Percentiles rank a stretch among this genome's conserved stretches.
Conservation (phyloP, 2,888 invertebrate species). For the Melanophora roralis region DNA sequence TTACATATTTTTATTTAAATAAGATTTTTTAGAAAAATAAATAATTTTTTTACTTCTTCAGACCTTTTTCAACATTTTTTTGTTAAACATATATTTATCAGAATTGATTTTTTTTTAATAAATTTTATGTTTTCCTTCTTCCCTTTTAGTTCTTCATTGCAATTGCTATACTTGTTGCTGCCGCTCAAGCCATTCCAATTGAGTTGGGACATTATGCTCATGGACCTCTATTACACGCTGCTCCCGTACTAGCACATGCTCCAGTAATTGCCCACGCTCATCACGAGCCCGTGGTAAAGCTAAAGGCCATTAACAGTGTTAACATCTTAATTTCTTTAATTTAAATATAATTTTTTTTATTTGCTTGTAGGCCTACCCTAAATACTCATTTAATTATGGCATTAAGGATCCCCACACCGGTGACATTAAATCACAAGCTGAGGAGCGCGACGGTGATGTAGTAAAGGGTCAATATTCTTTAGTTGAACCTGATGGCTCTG, state of each 20-base stretch:
- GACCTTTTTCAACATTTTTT: no score
- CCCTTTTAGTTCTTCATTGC: slow-evolving; percentile 74
- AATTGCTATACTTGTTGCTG: slow-evolving; percentile 73
- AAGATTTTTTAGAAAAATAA: no score
- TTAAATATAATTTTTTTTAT: slow-evolving; percentile 42
- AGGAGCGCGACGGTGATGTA: slow-evolving; percentile 84
- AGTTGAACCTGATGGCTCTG: slow-evolving; percentile 78
- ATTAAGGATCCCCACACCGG: slow-evolving; percentile 85
- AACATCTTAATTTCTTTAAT: neutral
- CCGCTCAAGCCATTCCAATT: slow-evolving; percentile 75
- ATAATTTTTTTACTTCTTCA: no score
- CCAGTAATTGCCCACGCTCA: slow-evolving; percentile 69
- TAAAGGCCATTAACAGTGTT: slow-evolving; percentile 60
- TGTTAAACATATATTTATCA: no score
- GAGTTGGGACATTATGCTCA: slow-evolving; percentile 75
- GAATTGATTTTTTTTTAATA: no score
- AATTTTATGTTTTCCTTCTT: neutral
- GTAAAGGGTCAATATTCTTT: slow-evolving; percentile 83
- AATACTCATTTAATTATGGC: slow-evolving; percentile 84
- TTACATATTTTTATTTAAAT: no score
- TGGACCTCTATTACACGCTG: slow-evolving; percentile 69
- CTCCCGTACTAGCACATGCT: slow-evolving; percentile 67
- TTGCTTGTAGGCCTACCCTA: slow-evolving; percentile 83
- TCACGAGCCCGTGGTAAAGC: slow-evolving; percentile 54
- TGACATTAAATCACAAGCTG: slow-evolving; percentile 84